Percentiles rank a stretch among this genome's conserved stretches.
Conservation (phyloP, 2,113 vertebrate genomes). For the Ramphastos sulfuratus region DNA sequence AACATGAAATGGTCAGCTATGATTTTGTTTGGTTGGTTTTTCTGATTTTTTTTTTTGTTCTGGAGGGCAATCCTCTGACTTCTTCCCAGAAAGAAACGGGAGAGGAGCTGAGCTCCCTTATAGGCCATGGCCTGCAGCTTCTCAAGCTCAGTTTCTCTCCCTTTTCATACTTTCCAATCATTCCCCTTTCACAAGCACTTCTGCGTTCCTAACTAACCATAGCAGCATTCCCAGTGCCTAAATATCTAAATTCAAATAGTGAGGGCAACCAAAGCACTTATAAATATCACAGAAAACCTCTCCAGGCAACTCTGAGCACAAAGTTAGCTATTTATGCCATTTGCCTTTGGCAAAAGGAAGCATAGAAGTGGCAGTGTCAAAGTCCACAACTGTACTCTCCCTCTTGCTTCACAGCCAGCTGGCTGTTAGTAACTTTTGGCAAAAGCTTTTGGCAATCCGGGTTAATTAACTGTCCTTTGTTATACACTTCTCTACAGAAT, state of each 20-base stretch:
- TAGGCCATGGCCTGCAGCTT: not conserved
- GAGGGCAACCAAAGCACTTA: conserved; percentile 7
- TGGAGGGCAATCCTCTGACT: not conserved
- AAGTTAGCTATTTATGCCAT: conserved; percentile 17
- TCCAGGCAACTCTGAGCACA: not conserved
- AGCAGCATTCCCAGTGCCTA: not conserved
- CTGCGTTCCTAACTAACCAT: not conserved
- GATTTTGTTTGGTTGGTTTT: no score
- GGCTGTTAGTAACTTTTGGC: conserved; percentile 10
- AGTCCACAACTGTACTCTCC: conserved; percentile 29
- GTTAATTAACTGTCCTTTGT: conserved; percentile 48
- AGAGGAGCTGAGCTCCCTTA: not conserved
- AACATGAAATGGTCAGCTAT: not conserved
- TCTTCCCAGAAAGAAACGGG: not conserved
- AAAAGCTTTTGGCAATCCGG: not conserved
- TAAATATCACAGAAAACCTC: conserved; percentile 33
- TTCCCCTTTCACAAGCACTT: not conserved
- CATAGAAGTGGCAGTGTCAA: conserved; percentile 14
- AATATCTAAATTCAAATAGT: conserved; percentile 20
- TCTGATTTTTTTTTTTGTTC: not conserved
- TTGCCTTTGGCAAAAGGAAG: conserved; percentile 2
- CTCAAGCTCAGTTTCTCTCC: not conserved
- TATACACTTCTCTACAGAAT: not conserved
- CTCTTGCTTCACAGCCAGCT: conserved; percentile 32
- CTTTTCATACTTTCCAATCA: not conserved